These are phyloP conservation scores for Metopolophium dirhodum DNA, from an alignment of 1,140 invertebrate genomes.

Conservation along the genomic window DNA sequence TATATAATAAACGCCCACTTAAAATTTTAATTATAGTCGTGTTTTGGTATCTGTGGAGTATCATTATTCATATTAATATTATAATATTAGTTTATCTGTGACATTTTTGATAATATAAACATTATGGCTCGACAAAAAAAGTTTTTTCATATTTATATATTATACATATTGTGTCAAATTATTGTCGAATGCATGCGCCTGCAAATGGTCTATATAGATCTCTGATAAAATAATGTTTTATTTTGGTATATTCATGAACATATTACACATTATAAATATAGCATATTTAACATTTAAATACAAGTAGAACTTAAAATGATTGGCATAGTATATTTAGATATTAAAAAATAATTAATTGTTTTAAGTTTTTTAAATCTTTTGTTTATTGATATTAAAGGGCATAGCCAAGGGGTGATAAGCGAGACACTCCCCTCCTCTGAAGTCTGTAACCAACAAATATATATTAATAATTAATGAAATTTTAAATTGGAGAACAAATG, in stretches of 20 bases:
- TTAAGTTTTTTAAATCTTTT: no score
- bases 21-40: background rate
- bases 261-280: background rate
- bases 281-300: background rate
- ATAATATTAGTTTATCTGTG: background rate
- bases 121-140: background rate
- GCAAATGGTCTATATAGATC: background rate
- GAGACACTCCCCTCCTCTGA: no score
- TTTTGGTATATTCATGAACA: background rate
- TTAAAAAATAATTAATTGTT: no score
- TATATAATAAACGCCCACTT: conserved; percentile 8
- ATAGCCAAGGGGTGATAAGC: no score
- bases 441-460: no score
- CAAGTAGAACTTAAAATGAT: background rate
- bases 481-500: no score
- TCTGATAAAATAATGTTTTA: background rate
- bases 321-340: background rate
- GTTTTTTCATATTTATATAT: background rate
- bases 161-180: background rate
- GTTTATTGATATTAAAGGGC: no score
- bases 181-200: background rate
- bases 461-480: no score
- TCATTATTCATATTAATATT: background rate
- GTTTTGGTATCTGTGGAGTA: background rate
- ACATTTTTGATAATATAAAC: conserved; percentile 15